These are phyloP conservation scores for Ascidia mentula DNA, from an alignment of 23 tunicate species.

Conservation along the genomic window DNA sequence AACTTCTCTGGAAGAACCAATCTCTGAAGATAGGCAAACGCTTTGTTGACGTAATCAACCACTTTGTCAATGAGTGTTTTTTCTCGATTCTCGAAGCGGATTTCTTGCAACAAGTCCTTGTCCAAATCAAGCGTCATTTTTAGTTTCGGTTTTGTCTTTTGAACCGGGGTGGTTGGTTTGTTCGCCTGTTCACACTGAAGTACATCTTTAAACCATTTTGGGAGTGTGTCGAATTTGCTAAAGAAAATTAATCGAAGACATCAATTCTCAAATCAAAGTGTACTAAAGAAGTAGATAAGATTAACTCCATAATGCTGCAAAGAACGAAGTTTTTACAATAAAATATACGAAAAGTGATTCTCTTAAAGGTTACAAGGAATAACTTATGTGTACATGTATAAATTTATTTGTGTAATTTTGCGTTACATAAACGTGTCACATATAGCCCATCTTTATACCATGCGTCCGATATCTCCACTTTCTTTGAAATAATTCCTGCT, in stretches of 20 bases:
- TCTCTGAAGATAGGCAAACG: slow-evolving; percentile 59
- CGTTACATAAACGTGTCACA: too few species aligned
- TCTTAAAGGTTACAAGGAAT: too few species aligned
- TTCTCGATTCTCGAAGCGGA: slow-evolving; percentile 45
- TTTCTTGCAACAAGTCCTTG: slow-evolving; percentile 32
- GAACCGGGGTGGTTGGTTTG: not conserved
- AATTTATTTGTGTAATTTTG: too few species aligned
- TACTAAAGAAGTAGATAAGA: too few species aligned
- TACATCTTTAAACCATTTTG: slow-evolving; percentile 33
- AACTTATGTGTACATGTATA: too few species aligned
- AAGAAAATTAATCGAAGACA: not conserved
- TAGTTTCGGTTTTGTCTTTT: slow-evolving; percentile 17
- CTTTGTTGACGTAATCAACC: slow-evolving; percentile 41
- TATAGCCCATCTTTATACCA: slow-evolving; percentile 27
- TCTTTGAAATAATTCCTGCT: slow-evolving; percentile 46
- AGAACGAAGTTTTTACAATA: too few species aligned
- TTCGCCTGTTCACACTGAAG: slow-evolving; percentile 26
- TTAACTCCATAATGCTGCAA: too few species aligned
- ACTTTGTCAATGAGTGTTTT: slow-evolving; percentile 52
- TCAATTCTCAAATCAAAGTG: too few species aligned
- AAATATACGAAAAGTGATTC: too few species aligned
- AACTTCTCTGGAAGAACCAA: slow-evolving; percentile 65
- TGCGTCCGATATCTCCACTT: slow-evolving; percentile 29
- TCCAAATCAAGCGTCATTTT: slow-evolving; percentile 24
- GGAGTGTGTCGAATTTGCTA: slow-evolving; percentile 43